Evolutionary conservation across 30 jellyfish, hydroid and myxozoan species (phyloP).

Genomic region (Rhopilema esculentum): DNA sequence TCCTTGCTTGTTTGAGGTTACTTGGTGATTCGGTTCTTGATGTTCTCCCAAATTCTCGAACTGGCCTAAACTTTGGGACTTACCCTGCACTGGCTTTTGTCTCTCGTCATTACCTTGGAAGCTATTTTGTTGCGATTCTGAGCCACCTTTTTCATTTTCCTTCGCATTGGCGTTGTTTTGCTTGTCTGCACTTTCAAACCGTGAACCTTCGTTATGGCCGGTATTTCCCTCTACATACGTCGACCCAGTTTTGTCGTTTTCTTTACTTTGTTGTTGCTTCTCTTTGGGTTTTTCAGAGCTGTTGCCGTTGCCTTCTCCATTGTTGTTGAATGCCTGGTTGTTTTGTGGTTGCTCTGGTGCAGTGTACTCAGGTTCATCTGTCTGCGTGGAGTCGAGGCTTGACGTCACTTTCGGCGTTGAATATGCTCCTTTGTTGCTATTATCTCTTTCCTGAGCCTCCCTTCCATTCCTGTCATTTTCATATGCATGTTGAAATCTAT

Average conservation of each 20-base stretch:
- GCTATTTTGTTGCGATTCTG: neutral
- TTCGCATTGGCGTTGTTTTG: neutral
- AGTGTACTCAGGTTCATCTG: slow-evolving; percentile 71
- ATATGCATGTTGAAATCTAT: slow-evolving; percentile 40
- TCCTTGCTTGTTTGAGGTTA: slow-evolving; percentile 12
- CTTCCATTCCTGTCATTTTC: slow-evolving; percentile 33
- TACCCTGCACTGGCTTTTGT: neutral
- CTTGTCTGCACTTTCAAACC: neutral
- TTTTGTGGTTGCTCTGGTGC: slow-evolving; percentile 24
- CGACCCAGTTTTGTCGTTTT: neutral
- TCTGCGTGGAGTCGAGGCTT: slow-evolving; percentile 53
- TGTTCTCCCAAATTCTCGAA: slow-evolving; percentile 35
- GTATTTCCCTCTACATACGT: neutral
- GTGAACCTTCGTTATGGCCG: neutral
- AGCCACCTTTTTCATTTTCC: neutral
- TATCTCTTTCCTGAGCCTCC: slow-evolving; percentile 36
- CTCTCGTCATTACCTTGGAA: neutral
- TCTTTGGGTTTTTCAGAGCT: neutral
- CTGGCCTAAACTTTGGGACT: slow-evolving; percentile 13
- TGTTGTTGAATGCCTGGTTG: neutral
- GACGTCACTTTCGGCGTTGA: slow-evolving; percentile 37
- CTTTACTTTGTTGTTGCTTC: neutral
- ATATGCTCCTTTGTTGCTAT: slow-evolving; percentile 10
- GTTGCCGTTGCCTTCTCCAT: neutral
- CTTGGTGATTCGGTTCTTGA: slow-evolving; percentile 34